phyloP scores from a whole-genome alignment of 2,797 vertebrate genomes.

The Danio kyathit region DNA sequence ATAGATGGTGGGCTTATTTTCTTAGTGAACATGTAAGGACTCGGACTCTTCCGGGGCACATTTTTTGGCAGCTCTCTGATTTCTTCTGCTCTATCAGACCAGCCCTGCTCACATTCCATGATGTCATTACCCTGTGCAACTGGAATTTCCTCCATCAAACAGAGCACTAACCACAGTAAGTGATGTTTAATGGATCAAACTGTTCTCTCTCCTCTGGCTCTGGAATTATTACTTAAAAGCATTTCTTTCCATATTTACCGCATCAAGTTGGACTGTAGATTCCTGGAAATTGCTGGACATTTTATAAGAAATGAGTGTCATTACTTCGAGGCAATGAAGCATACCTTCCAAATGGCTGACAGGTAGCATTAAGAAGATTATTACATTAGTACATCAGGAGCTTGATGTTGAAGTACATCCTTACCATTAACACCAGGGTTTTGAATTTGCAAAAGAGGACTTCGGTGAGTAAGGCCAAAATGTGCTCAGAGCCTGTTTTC shows the following conservation, averaged over 20 bases:
- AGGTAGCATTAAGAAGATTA: constrained; percentile 54
- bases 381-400: constrained; percentile 32
- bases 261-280: constrained; percentile 26
- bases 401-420: constrained; percentile 22
- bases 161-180: constrained; percentile 14
- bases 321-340: constrained; percentile 52
- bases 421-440: neutral
- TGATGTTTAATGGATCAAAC: constrained; percentile 32
- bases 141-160: constrained; percentile 49
- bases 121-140: constrained; percentile 44
- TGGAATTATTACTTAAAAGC: constrained; percentile 37
- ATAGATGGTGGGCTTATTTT: neutral
- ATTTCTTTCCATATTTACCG: constrained; percentile 43
- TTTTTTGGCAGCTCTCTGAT: constrained; percentile 35
- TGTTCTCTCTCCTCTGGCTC: constrained; percentile 15
- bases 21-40: constrained; percentile 7
- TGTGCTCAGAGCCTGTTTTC: neutral
- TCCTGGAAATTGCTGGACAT: constrained; percentile 27
- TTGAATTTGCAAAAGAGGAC: neutral
- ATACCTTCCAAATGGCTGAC: constrained; percentile 33
- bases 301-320: constrained; percentile 26
- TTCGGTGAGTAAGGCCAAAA: neutral
- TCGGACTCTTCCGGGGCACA: neutral
- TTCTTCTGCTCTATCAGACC: constrained; percentile 14
- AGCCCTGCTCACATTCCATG: constrained; percentile 40